phyloP scores from a whole-genome alignment of 2,113 vertebrate genomes.

The Lepus americanus region DNA sequence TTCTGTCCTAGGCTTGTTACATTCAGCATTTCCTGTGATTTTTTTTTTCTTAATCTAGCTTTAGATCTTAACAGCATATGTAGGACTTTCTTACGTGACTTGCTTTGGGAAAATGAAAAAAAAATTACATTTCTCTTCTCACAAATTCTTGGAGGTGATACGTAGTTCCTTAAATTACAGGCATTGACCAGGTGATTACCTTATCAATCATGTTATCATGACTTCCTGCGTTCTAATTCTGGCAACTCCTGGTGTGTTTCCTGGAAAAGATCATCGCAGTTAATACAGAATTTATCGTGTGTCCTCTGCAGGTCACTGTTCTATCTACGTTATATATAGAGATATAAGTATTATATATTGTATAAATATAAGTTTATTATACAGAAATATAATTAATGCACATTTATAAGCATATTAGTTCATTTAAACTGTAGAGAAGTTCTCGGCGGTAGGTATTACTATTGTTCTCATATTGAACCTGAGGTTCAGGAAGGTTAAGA shows the following conservation, averaged over 20 bases:
- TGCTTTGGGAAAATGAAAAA: neutral
- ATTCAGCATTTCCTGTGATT: neutral
- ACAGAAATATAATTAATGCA: too few relatives aligned
- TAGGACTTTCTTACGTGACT: neutral
- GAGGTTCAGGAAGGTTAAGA: neutral
- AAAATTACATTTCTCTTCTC: neutral
- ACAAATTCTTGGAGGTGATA: neutral
- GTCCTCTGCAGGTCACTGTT: neutral
- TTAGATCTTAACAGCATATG: conserved; percentile 51
- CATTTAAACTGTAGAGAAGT: neutral
- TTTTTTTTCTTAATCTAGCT: conserved; percentile 37
- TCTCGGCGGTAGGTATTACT: neutral
- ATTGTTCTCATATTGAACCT: neutral
- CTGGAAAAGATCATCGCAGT: neutral
- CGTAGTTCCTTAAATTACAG: neutral
- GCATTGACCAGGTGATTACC: neutral
- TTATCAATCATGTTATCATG: neutral
- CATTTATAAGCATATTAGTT: neutral
- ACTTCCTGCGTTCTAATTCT: neutral
- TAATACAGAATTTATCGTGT: neutral
- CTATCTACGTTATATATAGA: too few relatives aligned
- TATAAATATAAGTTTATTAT: too few relatives aligned
- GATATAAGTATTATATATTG: too few relatives aligned
- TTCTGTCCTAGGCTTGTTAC: neutral
- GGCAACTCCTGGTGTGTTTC: neutral